Conservation (phyloP, 2,888 invertebrate genomes). For the Dastarcus helophoroides region DNA sequence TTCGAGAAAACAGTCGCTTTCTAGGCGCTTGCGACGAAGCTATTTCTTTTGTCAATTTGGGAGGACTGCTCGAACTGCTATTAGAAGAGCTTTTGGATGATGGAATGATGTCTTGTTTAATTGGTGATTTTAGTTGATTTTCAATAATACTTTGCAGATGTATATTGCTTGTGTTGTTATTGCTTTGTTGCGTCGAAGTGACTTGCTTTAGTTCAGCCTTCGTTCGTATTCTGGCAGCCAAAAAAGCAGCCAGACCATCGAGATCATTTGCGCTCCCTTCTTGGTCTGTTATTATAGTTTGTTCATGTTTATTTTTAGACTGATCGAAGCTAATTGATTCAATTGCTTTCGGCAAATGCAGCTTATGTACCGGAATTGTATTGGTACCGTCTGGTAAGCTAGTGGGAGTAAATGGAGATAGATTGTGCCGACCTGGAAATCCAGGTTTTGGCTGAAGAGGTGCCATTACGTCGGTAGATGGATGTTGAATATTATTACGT, state of each 20-base stretch:
- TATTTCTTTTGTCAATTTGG: conserved; percentile 38
- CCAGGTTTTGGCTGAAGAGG: conserved; percentile 39
- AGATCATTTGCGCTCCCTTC: conserved; percentile 28
- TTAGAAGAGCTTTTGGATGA: conserved; percentile 14
- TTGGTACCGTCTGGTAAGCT: conserved; percentile 40
- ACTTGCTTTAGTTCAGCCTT: conserved; percentile 70
- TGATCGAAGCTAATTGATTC: conserved; percentile 50
- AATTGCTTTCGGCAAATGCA: conserved; percentile 56
- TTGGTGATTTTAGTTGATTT: conserved; percentile 34
- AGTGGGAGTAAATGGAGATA: conserved; percentile 45
- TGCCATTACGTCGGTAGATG: conserved; percentile 34
- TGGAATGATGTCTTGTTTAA: conserved; percentile 30
- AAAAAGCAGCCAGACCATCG: conserved; percentile 48
- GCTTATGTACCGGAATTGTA: conserved; percentile 42
- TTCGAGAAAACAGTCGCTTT: conserved; percentile 47
- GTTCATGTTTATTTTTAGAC: conserved; percentile 26
- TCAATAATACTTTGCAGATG: conserved; percentile 21
- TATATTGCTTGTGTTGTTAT: conserved; percentile 16
- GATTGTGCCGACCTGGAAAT: conserved; percentile 39
- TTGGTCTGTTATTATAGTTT: conserved; percentile 22
- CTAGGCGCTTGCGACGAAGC: conserved; percentile 34
- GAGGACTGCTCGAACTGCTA: conserved; percentile 35
- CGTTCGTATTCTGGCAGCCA: conserved; percentile 66
- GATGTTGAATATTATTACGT: conserved; percentile 31
- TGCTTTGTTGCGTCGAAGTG: conserved; percentile 20